Percentiles rank a stretch among this genome's conserved stretches.
These are phyloP conservation scores for Hyposmocoma kahamanoa DNA, from an alignment of 1,140 invertebrate genomes.

Conservation along the genomic window DNA sequence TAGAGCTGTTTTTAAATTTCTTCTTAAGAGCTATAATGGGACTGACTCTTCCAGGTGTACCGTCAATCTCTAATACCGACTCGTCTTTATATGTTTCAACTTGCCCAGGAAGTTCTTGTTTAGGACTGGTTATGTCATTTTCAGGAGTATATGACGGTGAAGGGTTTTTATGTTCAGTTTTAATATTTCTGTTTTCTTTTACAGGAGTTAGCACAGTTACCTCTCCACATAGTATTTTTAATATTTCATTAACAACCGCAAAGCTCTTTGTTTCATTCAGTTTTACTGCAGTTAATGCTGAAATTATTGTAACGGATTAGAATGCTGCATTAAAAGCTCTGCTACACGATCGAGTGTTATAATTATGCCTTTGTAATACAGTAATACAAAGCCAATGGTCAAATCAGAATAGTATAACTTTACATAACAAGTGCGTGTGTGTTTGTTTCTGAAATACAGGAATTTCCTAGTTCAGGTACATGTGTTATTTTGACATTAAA, in stretches of 20 bases:
- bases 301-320: too few species aligned
- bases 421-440: neutral
- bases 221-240: slow-evolving; percentile 44
- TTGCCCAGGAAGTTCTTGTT: slow-evolving; percentile 18
- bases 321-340: neutral
- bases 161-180: slow-evolving; percentile 8
- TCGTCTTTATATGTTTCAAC: slow-evolving; percentile 22
- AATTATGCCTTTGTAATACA: neutral
- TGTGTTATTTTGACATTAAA: too few species aligned
- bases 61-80: slow-evolving; percentile 45
- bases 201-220: slow-evolving; percentile 9
- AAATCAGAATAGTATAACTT: neutral
- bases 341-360: neutral
- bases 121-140: slow-evolving; percentile 15
- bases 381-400: neutral
- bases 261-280: slow-evolving; percentile 47
- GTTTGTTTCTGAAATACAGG: neutral
- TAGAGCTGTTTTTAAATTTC: slow-evolving; percentile 14
- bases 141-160: too few species aligned
- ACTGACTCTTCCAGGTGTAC: slow-evolving; percentile 45
- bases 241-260: slow-evolving; percentile 31
- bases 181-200: neutral
- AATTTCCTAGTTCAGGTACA: too few species aligned
- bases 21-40: slow-evolving; percentile 54
- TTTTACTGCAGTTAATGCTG: slow-evolving; percentile 41